phyloP scores from a whole-genome alignment of 1,140 invertebrate genomes.

The Protaetia brevitarsis region DNA sequence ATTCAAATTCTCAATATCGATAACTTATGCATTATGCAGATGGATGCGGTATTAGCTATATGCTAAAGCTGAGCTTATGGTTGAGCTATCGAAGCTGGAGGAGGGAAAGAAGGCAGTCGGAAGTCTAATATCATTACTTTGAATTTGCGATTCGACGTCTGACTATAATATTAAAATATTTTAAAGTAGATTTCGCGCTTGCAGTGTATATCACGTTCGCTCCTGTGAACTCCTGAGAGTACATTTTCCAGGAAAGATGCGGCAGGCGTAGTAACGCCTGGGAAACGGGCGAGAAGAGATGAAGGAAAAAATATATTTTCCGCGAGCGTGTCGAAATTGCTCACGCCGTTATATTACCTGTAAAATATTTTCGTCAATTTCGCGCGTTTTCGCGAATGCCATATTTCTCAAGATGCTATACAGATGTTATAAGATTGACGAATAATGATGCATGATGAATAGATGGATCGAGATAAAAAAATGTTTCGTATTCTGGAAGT shows the following conservation, averaged over 20 bases:
- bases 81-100: background rate
- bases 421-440: background rate
- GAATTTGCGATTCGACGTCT: constrained; percentile 11
- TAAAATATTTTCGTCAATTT: constrained; percentile 7
- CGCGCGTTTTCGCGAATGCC: background rate
- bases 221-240: background rate
- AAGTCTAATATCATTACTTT: constrained; percentile 17
- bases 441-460: too few relatives aligned
- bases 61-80: background rate
- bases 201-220: constrained; percentile 3
- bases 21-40: constrained; percentile 23
- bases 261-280: background rate
- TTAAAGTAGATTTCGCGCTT: constrained; percentile 5
- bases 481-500: too few relatives aligned
- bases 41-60: constrained; percentile 4
- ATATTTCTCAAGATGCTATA: background rate
- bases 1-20: constrained; percentile 20
- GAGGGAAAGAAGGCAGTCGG: background rate
- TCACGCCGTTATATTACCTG: background rate
- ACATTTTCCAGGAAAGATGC: background rate
- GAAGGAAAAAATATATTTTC: background rate
- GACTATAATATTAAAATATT: constrained; percentile 18
- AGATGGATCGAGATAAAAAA: too few relatives aligned
- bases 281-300: background rate
- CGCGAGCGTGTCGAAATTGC: background rate